phyloP scores from a whole-genome alignment of 2,888 invertebrate genomes.

The Pheosia gnoma region DNA sequence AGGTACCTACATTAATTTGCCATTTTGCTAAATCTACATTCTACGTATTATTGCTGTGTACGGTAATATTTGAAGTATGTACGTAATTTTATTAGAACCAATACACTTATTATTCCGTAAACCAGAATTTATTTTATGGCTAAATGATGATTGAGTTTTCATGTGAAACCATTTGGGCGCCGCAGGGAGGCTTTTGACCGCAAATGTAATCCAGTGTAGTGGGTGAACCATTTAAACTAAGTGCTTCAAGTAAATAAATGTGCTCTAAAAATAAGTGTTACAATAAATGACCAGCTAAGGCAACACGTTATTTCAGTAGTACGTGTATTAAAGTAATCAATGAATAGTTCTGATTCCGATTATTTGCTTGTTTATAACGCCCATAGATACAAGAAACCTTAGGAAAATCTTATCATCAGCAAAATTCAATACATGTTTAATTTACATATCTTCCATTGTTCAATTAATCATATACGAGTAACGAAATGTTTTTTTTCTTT shows the following conservation, averaged over 20 bases:
- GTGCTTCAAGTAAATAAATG: conserved; percentile 8
- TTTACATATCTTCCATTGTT: no score
- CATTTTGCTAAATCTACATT: neutral
- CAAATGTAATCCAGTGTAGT: conserved; percentile 17
- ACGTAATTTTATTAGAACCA: neutral
- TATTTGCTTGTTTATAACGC: neutral
- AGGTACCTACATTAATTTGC: neutral
- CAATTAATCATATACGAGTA: no score
- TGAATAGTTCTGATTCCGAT: neutral
- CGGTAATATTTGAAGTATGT: neutral
- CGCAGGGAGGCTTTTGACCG: conserved; percentile 12
- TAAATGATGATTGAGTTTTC: neutral
- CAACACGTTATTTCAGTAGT: neutral
- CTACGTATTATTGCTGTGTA: neutral
- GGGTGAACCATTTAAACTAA: conserved; percentile 5
- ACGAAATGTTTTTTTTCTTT: no score
- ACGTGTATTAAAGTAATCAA: neutral
- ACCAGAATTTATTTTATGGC: neutral
- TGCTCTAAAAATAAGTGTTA: conserved; percentile 1
- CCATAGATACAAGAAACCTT: no score
- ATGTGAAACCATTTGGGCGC: neutral
- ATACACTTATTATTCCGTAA: neutral
- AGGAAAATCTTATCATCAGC: no score
- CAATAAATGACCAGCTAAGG: neutral
- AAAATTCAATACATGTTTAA: no score